Base-by-base conservation (phyloP, 2,797 vertebrate genomes). In the Cyclura pinguis region DNA sequence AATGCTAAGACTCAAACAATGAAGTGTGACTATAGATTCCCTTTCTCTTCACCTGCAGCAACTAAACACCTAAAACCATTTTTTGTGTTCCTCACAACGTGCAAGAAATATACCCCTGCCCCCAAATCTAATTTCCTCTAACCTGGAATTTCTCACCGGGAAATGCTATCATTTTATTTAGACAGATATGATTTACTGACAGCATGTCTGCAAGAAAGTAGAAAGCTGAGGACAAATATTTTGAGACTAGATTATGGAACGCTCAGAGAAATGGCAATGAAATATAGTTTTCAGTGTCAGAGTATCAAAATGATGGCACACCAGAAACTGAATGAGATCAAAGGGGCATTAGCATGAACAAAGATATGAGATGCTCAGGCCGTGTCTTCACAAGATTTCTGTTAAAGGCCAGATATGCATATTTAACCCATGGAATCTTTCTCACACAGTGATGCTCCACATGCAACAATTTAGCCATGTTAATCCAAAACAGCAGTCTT, bases 161-260 rank as follows among this genome's bases (percentile, higher is more conserved):
- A 91, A 87, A 87, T 87, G 29, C 80, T 91, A 91, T 87, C 80
- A 77, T 91, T 91, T 91, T 78, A 84, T 67, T 87, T 78, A 91
- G 85, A 87, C 47, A 91, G 89, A 83, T 91, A 59, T 87, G 80
- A 87, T 90, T 83, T 87, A 76, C 86, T 87, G 80, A 76, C 80
- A 90, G 85, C 57, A 52, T 42, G 85, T 67, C 85, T 90, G n/a
- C 72, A 84, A 83, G 72, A 67, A 90, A 87, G 55, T 52, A 87
- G 80, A 76, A 91, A 52, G 38, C 73, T 87, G 80, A 69, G 50
- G 18, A 86, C 89, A 87, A 87, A 87, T 67, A 84, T 87, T 91
- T 76, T 87, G 85, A 90, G n/a, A 67, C 32, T 77, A 67, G 57
- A 57, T 90, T 87, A 87, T 83, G 24, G 72, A 76, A 62, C 72